These are phyloP conservation scores for Apotomis capreana DNA, from an alignment of 2,888 invertebrate species.

Conservation along the genomic window DNA sequence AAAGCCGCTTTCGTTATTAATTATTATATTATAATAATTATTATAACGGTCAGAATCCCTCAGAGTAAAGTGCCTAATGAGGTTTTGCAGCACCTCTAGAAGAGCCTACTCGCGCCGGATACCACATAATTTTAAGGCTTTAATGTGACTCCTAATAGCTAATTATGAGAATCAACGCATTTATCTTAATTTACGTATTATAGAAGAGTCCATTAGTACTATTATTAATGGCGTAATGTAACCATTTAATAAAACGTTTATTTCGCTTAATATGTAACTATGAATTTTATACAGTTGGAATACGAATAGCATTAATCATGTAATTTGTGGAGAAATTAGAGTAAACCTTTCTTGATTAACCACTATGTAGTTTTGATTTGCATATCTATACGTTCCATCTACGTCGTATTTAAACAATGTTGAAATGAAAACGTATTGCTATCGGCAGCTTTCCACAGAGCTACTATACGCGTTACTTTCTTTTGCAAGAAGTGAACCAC, in stretches of 20 bases:
- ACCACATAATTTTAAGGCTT: conserved; percentile 25
- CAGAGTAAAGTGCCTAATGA: conserved; percentile 5
- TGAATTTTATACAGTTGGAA: conserved; percentile 7
- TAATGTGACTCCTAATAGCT: conserved; percentile 43
- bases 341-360: conserved; percentile 28
- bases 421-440: conserved; percentile 58
- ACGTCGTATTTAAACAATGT: conserved; percentile 47
- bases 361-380: conserved; percentile 29
- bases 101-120: conserved; percentile 8
- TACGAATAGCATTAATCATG: conserved; percentile 2
- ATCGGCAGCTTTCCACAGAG: conserved; percentile 50
- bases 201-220: neutral
- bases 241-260: neutral
- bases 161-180: conserved; percentile 44
- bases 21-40: neutral
- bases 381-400: conserved; percentile 44
- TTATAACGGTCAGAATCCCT: neutral
- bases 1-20: too few species aligned
- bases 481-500: conserved; percentile 52
- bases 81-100: neutral
- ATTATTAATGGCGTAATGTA: neutral
- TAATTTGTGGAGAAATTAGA: conserved; percentile 29
- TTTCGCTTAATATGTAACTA: neutral
- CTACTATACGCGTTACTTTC: conserved; percentile 53
- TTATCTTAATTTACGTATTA: conserved; percentile 20